Evolutionary conservation across 2,888 invertebrate species (phyloP).

Genomic region (Eudasyphora cyanicolor): DNA sequence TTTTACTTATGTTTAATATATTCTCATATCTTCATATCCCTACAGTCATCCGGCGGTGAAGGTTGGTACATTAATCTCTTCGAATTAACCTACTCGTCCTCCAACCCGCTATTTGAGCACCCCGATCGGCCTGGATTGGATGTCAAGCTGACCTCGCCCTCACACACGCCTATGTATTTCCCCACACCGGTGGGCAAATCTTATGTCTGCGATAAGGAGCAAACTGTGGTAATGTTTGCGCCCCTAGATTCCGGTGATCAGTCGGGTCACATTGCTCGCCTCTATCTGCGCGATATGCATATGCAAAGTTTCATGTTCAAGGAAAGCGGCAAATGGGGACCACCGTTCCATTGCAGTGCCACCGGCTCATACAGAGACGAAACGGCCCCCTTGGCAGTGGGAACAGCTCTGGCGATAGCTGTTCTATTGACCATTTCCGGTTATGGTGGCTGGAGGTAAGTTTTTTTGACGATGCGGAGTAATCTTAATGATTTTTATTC

Average conservation of each 20-base stretch:
- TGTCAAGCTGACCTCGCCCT: conserved; percentile 82
- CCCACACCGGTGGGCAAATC: conserved; percentile 94
- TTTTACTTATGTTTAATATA: background rate
- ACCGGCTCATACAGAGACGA: conserved; percentile 86
- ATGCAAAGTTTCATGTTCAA: conserved; percentile 95
- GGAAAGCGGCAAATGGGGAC: conserved; percentile 83
- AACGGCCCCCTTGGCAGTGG: conserved; percentile 91
- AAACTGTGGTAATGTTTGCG: conserved; percentile 83
- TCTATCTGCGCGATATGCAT: conserved; percentile 86
- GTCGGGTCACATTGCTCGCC: conserved; percentile 83
- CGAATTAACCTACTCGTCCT: conserved; percentile 87
- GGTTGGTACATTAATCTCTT: conserved; percentile 92
- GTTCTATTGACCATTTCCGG: conserved; percentile 90
- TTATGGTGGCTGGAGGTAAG: conserved; percentile 85
- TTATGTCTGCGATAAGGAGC: conserved; percentile 87
- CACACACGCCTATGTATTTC: conserved; percentile 84
- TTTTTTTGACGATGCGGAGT: background rate
- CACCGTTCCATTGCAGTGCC: conserved; percentile 79
- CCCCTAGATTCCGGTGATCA: conserved; percentile 80
- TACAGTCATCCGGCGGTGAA: conserved; percentile 91
- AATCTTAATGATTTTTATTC: no score
- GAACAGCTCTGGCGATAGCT: conserved; percentile 90
- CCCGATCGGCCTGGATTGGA: conserved; percentile 82
- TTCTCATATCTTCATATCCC: background rate
- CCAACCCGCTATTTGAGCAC: conserved; percentile 83